Evolutionary conservation across 53 echinoderm and acorn worm species (phyloP), one percentile per base, ranked within the genome.

Genomic region (Holothuria scabra): DNA sequence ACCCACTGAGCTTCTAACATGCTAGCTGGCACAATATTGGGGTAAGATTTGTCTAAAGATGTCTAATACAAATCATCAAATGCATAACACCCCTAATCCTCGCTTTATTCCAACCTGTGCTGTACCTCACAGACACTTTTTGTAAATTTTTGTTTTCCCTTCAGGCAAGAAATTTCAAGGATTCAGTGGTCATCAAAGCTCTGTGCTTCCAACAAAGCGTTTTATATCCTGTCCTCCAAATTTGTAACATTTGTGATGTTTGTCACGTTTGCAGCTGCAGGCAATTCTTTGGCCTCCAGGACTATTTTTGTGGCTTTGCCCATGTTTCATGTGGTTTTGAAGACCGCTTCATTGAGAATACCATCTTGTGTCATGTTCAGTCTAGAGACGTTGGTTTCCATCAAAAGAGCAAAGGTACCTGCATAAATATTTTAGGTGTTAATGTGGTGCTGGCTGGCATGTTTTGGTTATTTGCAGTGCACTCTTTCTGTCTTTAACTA

Each of bases 261-360:
- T 80, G 71, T 91, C 10, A 82, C 87, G 1, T 95, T 91, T 64
- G 85, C 93, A 21, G 13, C 84, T 11, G 66, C 84, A 21, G 96
- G 96, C 56, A 91, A 93, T 69, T 66, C 86, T 5, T 86, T 96
- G 8, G 26, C 80, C 0, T 82, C 92, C 9, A 60, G 87, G n/a
- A 87, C 84, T 56, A 89, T 96, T 61, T 96, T 88, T 37, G 67
- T 88, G 16, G 92, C 88, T 21, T 85, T 96, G 28, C 93, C 93
- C 21, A 52, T 93, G 81, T 93, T 89, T 83, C 85, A 90, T 31
- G 79, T 83, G 0, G 76, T 90, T 16, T 78, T 92, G 56, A 86
- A 88, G 48, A 69, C 86, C 10, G 44, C 88, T 3, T 41, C 83
- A 10, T 84, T 95, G 38, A 88, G 90, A 41, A 60, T 93, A 5